Evolutionary conservation across 2,888 invertebrate species (phyloP).

Genomic region (Gnatocerus cornutus): DNA sequence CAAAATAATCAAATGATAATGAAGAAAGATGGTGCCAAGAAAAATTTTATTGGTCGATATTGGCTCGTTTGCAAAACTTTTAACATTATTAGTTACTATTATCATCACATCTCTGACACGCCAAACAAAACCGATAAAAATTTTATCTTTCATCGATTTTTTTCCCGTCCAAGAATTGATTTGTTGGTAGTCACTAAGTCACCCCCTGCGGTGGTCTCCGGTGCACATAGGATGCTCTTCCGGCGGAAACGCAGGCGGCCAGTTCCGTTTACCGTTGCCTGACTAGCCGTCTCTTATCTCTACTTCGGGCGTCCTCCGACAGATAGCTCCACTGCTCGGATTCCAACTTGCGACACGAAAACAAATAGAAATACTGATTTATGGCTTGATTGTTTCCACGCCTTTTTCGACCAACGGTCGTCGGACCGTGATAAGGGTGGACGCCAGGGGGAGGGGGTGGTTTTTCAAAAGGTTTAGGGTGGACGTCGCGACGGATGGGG

Average conservation of each 20-base stretch:
- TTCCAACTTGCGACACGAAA: slow-evolving; percentile 50
- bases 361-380: slow-evolving; percentile 64
- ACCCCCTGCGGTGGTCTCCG: slow-evolving; percentile 18
- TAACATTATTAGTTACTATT: not conserved
- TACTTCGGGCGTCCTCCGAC: slow-evolving; percentile 61
- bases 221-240: slow-evolving; percentile 43
- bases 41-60: slow-evolving; percentile 24
- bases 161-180: slow-evolving; percentile 21
- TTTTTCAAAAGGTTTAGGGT: too few species aligned
- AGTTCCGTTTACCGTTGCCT: slow-evolving; percentile 63
- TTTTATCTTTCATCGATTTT: not conserved
- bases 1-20: slow-evolving; percentile 27
- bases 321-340: slow-evolving; percentile 61
- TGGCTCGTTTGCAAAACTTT: slow-evolving; percentile 7
- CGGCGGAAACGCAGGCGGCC: slow-evolving; percentile 62
- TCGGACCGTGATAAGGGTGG: slow-evolving; percentile 55
- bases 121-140: not conserved
- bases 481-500: too few species aligned
- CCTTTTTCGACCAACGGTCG: slow-evolving; percentile 53
- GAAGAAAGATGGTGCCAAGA: slow-evolving; percentile 9
- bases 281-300: slow-evolving; percentile 59
- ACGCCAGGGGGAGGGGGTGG: too few species aligned
- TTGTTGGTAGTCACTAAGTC: slow-evolving; percentile 22
- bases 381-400: slow-evolving; percentile 61
- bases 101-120: not conserved